Evolutionary conservation across 2,113 vertebrate species (phyloP), one percentile per base, ranked within the genome.

Genomic region (Amblyopsis rosae): DNA sequence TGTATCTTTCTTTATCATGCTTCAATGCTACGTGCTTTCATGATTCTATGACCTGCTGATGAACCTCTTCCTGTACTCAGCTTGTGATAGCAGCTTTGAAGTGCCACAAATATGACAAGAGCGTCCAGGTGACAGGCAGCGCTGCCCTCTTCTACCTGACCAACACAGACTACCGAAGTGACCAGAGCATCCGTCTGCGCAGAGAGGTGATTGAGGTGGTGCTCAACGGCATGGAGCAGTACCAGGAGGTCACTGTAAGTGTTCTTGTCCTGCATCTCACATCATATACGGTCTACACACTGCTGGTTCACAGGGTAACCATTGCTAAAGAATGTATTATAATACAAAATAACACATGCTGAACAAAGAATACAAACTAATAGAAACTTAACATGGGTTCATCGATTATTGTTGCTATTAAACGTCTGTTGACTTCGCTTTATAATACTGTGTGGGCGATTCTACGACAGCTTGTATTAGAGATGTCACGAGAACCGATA

Each of bases 181-280:
- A 98, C 77, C 98, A 99, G 91, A 98, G 95, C 0, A 86, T 96
- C 53, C 90, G 86, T 85, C 87, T 99, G 81, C 93, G 98, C 47
- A 90, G 95, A 26, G 93, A 99, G 82, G 95, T 98, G 82, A 97
- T 99, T 80, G 94, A 97, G 78, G 97, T 98, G 87, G 96, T 99
- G 58, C 93, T 99, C 9, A 98, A 97, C 0, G 98, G 98, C 87
- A 99, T 99, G 98, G 97, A 99, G 66, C 95, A 96, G 82, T 98
- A 98, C 91, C 96, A 99, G 91, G 98, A 99, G 77, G 96, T 99
- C 83, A 99, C 96, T 79, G 98, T 99, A 89, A 94, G 95, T 81
- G 46, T 1, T 12, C 13, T 59, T 9, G 51, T 11, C 3, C 26
- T 41, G 33, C 54, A 50, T 50, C 49, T 50, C 54, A 51, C 13